These are phyloP conservation scores for Gadus chalcogrammus DNA, from an alignment of 2,113 vertebrate species.

Conservation along the genomic window DNA sequence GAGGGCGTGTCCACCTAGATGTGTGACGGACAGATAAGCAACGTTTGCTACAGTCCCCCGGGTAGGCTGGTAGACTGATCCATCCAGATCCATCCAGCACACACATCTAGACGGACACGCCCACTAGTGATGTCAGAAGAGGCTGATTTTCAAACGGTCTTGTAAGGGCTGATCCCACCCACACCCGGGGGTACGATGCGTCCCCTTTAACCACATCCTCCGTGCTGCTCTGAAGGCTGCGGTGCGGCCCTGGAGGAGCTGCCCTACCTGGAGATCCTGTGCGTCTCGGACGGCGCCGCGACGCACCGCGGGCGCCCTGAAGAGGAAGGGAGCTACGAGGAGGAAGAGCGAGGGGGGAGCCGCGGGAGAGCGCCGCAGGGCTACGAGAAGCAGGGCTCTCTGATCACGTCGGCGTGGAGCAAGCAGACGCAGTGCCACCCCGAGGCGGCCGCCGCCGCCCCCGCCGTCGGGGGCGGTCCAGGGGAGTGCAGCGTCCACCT, in stretches of 20 bases:
- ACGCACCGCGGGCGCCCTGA: background rate
- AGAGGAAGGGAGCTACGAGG: background rate
- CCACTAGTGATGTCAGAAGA: too few relatives aligned
- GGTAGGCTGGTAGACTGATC: too few relatives aligned
- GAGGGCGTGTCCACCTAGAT: too few relatives aligned
- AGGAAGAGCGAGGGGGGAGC: slow-evolving; percentile 2
- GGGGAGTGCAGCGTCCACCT: slow-evolving; percentile 7
- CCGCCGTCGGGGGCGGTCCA: background rate
- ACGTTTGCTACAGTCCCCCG: too few relatives aligned
- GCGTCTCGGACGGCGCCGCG: slow-evolving; percentile 29
- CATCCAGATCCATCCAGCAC: too few relatives aligned
- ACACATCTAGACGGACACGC: too few relatives aligned
- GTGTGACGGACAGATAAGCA: too few relatives aligned
- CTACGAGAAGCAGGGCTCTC: slow-evolving; percentile 67
- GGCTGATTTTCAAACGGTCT: too few relatives aligned
- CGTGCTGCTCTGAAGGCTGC: slow-evolving; percentile 39
- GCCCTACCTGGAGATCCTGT: slow-evolving; percentile 73
- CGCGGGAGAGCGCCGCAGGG: slow-evolving; percentile 12
- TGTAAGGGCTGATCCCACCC: too few relatives aligned
- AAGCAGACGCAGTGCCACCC: slow-evolving; percentile 41
- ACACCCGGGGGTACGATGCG: too few relatives aligned
- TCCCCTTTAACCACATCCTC: too few relatives aligned
- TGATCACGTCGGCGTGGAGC: slow-evolving; percentile 75
- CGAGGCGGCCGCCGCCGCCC: slow-evolving; percentile 9
- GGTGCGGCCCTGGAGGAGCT: slow-evolving; percentile 56